These are phyloP conservation scores for Pammene fasciana DNA, from an alignment of 2,888 invertebrate genomes.

Conservation along the genomic window DNA sequence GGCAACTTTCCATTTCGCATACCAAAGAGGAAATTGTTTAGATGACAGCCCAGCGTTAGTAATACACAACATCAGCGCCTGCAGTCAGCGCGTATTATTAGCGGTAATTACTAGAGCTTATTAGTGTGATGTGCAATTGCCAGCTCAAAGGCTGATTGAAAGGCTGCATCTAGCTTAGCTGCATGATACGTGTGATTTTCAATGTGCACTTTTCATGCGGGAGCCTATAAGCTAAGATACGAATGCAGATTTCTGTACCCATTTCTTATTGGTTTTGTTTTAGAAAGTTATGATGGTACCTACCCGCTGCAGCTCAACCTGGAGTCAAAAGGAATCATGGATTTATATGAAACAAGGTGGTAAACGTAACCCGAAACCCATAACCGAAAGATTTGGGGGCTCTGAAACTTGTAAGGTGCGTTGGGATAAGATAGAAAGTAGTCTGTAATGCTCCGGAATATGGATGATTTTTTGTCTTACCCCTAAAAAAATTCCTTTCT, in stretches of 20 bases:
- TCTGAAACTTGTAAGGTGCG: no score
- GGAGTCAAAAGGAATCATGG: no score
- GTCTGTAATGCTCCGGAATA: no score
- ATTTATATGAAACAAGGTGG: no score
- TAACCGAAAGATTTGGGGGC: no score
- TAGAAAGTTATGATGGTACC: no score
- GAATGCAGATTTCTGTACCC: not conserved
- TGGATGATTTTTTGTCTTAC: no score
- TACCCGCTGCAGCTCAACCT: no score
- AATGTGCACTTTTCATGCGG: constrained; percentile 1
- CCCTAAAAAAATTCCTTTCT: no score
- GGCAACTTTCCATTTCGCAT: constrained; percentile 21
- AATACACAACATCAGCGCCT: constrained; percentile 33
- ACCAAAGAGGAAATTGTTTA: constrained; percentile 11
- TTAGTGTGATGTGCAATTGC: constrained; percentile 36
- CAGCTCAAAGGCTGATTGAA: constrained; percentile 29
- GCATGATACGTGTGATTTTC: constrained; percentile 24
- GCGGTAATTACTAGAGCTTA: constrained; percentile 30
- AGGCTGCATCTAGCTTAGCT: constrained; percentile 7
- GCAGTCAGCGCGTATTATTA: constrained; percentile 32
- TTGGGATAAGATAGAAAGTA: no score
- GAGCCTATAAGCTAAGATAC: not conserved
- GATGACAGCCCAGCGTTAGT: constrained; percentile 27
- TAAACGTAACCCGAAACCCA: no score
- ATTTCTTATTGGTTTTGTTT: not conserved